phyloP scores from a whole-genome alignment of 2,797 vertebrate species.

The Limnodromus scolopaceus region DNA sequence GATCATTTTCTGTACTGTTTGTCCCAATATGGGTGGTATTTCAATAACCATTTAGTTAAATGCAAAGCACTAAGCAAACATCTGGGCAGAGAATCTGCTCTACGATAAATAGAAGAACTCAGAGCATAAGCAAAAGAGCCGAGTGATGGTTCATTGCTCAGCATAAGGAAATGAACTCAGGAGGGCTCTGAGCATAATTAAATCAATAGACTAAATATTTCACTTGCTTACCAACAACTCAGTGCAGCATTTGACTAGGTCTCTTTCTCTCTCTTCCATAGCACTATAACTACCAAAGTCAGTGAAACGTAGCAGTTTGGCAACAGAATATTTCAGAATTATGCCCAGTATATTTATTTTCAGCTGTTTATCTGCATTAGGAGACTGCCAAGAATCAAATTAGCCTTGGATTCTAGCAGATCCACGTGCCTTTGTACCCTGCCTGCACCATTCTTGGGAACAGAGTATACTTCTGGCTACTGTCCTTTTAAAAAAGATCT shows the following conservation, averaged over 20 bases:
- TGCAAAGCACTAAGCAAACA: conserved; percentile 16
- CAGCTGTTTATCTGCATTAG: neutral
- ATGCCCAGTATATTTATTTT: neutral
- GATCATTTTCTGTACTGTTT: neutral
- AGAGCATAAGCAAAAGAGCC: neutral
- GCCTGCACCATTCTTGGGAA: rapidly evolving
- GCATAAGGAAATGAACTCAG: neutral
- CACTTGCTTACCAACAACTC: neutral
- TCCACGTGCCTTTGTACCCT: too few species aligned
- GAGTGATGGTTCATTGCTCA: conserved; percentile 5
- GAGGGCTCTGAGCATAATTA: neutral
- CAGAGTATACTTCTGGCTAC: rapidly evolving
- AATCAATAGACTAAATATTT: neutral
- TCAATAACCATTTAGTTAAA: neutral
- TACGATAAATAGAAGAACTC: neutral
- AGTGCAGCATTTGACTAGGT: neutral
- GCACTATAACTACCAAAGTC: neutral
- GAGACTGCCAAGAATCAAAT: neutral
- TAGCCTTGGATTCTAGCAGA: neutral
- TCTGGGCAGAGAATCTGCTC: conserved; percentile 3
- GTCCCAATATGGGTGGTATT: neutral
- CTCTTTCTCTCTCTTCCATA: neutral
- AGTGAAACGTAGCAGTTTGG: neutral
- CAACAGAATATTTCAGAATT: neutral
- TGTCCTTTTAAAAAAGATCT: neutral